phyloP scores from a whole-genome alignment of 2,797 vertebrate genomes.

The Adrianichthys oophorus region DNA sequence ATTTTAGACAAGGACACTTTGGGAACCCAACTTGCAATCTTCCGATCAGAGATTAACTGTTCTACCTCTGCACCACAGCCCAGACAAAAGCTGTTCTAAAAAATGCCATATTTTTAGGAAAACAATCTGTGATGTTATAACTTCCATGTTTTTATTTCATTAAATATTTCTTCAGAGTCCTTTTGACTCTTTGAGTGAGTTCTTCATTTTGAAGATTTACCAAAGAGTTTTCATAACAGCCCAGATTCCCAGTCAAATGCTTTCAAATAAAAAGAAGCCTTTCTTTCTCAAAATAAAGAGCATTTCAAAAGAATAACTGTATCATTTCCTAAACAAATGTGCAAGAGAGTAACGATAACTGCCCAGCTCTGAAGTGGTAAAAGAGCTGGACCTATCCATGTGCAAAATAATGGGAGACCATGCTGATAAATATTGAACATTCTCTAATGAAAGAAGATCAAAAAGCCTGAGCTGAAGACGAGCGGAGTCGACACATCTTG shows the following conservation, averaged over 20 bases:
- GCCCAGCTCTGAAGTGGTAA: conserved; percentile 37
- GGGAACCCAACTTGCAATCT: no score
- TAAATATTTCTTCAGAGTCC: background rate
- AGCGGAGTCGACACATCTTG: conserved; percentile 63
- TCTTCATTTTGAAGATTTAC: conserved; percentile 10
- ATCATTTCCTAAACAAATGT: conserved; percentile 54
- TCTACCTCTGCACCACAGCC: no score
- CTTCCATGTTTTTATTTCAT: background rate
- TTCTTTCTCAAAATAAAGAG: conserved; percentile 9
- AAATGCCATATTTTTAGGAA: no score
- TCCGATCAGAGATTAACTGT: no score
- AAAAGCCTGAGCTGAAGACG: conserved; percentile 71
- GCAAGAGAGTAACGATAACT: conserved; percentile 34
- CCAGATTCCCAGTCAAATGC: conserved; percentile 14
- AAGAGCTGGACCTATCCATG: conserved; percentile 53
- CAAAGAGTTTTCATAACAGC: conserved; percentile 3
- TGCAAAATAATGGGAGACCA: conserved; percentile 66
- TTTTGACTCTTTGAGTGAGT: conserved; percentile 2
- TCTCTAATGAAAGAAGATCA: conserved; percentile 79
- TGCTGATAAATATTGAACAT: conserved; percentile 79
- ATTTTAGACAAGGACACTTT: no score
- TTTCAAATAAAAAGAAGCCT: conserved; percentile 2
- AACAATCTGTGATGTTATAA: background rate
- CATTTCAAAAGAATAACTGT: conserved; percentile 33
- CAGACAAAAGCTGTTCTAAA: no score